A percentile compares a stretch with the other conserved stretches of the same genome.
Evolutionary conservation across 2,888 invertebrate species (phyloP).

Genomic region (Syrphus vitripennis): DNA sequence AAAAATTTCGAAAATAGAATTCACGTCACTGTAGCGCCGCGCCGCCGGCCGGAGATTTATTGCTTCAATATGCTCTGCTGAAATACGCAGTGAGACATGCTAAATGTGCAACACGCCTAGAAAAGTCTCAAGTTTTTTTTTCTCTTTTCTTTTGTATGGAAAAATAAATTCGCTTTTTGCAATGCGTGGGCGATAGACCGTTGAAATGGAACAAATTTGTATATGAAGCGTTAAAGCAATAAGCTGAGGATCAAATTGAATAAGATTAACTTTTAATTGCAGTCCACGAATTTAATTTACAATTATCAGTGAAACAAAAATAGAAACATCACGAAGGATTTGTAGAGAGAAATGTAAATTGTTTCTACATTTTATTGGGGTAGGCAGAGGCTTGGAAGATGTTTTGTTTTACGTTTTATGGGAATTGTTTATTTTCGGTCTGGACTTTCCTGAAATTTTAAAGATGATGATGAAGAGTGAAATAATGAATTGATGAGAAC

Average conservation of each 20-base stretch:
- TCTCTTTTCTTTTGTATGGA: not conserved
- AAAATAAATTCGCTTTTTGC: constrained; percentile 6
- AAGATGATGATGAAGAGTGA: no score
- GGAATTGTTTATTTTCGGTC: no score
- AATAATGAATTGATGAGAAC: no score
- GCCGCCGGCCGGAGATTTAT: constrained; percentile 47
- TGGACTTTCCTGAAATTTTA: no score
- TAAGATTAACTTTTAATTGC: constrained; percentile 36
- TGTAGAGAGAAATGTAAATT: not conserved
- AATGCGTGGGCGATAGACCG: constrained; percentile 42
- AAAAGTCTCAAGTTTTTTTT: not conserved
- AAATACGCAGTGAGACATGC: constrained; percentile 2
- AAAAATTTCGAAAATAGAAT: constrained; percentile 50
- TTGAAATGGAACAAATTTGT: constrained; percentile 52
- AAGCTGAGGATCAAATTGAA: constrained; percentile 19
- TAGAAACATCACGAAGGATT: not conserved
- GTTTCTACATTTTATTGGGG: not conserved
- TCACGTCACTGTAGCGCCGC: constrained; percentile 29
- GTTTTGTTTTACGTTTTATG: no score
- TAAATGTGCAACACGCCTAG: constrained; percentile 1
- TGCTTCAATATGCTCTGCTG: constrained; percentile 33
- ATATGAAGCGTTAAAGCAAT: constrained; percentile 24
- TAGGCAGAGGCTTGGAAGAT: not conserved
- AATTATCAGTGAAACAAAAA: not conserved
- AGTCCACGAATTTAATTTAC: not conserved